These are phyloP conservation scores for Porites cylindrica DNA, from an alignment of 92 coral and sea anemone species.

Conservation along the genomic window DNA sequence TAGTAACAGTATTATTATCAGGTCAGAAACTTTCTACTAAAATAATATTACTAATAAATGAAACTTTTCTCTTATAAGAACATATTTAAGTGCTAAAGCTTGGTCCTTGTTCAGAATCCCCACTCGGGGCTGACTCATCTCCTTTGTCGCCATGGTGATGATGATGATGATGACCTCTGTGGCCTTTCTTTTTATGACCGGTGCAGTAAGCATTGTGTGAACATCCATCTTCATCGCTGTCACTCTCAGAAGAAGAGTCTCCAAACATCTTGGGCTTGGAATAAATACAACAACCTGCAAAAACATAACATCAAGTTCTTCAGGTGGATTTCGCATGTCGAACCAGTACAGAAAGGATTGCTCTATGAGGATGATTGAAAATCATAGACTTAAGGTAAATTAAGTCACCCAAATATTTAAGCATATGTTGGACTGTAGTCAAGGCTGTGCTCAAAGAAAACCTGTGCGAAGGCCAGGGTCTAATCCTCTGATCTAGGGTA, in stretches of 20 bases:
- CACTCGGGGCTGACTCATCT: not conserved
- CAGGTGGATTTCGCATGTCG: too few species aligned
- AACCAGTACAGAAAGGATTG: too few species aligned
- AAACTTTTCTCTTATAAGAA: not conserved
- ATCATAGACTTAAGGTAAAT: too few species aligned
- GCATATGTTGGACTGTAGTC: too few species aligned
- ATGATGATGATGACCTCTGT: slow-evolving; percentile 61
- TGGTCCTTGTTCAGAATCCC: slow-evolving; percentile 12
- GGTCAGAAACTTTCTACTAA: too few species aligned
- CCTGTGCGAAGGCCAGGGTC: too few species aligned
- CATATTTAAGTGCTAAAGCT: slow-evolving; percentile 1
- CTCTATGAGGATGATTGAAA: too few species aligned
- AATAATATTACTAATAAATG: too few species aligned
- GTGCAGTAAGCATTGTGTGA: slow-evolving; percentile 94
- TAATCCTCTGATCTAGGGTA: too few species aligned
- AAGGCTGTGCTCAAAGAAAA: too few species aligned
- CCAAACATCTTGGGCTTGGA: slow-evolving; percentile 95
- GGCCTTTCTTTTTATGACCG: slow-evolving; percentile 87
- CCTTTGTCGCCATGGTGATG: slow-evolving; percentile 41
- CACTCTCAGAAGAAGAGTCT: slow-evolving; percentile 97
- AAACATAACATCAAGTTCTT: not conserved
- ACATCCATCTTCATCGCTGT: slow-evolving; percentile 87
- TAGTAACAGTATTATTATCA: too few species aligned
- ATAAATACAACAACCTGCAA: slow-evolving; percentile 95
- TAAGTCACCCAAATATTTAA: too few species aligned